Percentiles rank a stretch among this genome's conserved stretches.
phyloP scores from a whole-genome alignment of 2,113 vertebrate genomes.

The Semicossyphus pulcher region DNA sequence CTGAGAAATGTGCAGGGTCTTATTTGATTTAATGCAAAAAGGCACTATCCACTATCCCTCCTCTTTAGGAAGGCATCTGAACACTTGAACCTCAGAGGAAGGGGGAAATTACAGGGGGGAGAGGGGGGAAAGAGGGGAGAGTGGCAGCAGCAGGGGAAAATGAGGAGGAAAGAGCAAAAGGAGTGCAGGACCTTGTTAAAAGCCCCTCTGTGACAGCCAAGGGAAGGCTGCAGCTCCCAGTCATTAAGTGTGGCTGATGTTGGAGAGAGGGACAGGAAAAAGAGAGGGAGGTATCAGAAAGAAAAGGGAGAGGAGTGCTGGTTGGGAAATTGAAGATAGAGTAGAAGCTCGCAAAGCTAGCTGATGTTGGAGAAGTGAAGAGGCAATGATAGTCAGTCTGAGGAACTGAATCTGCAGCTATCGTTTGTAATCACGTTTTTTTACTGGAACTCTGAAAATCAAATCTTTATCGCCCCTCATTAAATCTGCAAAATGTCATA shows the following conservation, averaged over 20 bases:
- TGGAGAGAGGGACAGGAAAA: slow-evolving; percentile 33
- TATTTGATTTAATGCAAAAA: slow-evolving; percentile 38
- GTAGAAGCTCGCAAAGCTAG: neutral
- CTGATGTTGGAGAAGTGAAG: neutral
- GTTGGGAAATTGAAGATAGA: slow-evolving; percentile 21
- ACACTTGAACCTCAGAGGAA: slow-evolving; percentile 51
- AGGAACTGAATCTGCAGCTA: too few species aligned
- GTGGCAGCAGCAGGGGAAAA: slow-evolving; percentile 46
- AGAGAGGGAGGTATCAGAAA: neutral
- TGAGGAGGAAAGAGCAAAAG: slow-evolving; percentile 62
- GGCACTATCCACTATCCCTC: neutral
- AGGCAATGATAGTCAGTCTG: neutral
- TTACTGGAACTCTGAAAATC: neutral
- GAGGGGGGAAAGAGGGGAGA: slow-evolving; percentile 32
- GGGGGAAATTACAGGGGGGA: slow-evolving; percentile 34
- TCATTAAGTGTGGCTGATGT: slow-evolving; percentile 68
- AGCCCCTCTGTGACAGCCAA: slow-evolving; percentile 62
- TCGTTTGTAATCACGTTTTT: neutral
- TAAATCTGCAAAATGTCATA: neutral
- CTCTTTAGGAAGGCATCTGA: slow-evolving; percentile 32
- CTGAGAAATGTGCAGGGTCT: slow-evolving; percentile 28
- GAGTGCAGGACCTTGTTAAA: slow-evolving; percentile 76
- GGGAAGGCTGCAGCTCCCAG: slow-evolving; percentile 61
- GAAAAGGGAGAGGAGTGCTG: neutral
- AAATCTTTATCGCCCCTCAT: neutral